Evolutionary conservation across 2,113 vertebrate species (phyloP), one percentile per base, ranked within the genome.

Genomic region (Nycticorax nycticorax): DNA sequence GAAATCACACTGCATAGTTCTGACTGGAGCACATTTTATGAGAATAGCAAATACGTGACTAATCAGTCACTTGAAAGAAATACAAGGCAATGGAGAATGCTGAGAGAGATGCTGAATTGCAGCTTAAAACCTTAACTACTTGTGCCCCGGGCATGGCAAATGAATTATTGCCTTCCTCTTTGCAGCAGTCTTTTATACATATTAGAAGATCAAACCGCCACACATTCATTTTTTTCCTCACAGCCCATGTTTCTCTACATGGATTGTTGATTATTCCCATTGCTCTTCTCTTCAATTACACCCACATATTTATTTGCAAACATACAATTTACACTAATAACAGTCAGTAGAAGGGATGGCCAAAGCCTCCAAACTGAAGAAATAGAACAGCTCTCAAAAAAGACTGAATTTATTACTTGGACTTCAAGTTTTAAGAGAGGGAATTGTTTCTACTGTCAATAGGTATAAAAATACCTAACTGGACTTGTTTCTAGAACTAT

Each of bases 41-140:
- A 81, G 69, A 78, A 87, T 8, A 94, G 33, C 30, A 60, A 81
- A 48, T 12, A 72, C 11, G 13, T 83, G 75, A 96, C n/a, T 74
- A 73, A 83, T 86, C 5, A 17, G 80, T 43, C 64, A 85, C 77
- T 67, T 87, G 32, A 81, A 93, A 93, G 86, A 74, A 96, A 92
- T 72, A 80, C 60, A 94, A 84, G 76, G 69, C 35, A 20, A 35
- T n/a, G 33, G 52, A 95, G 73, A 77, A 85, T 87, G 64, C 73
- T 92, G 47, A 95, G 69, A 81, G 30, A 90, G n/a, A 88, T 41
- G 47, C 71, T 57, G 82, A 93, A 93, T 9, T 96, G 71, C 22
- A 69, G 48, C 71, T 88, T 90, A 90, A 92, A 95, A 68, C 14
- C 45, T 30, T 93, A 93, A 94, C 74, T 79, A 76, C 78, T 85